Conservation (phyloP, 2,888 invertebrate genomes). For the Archips crataeganus region DNA sequence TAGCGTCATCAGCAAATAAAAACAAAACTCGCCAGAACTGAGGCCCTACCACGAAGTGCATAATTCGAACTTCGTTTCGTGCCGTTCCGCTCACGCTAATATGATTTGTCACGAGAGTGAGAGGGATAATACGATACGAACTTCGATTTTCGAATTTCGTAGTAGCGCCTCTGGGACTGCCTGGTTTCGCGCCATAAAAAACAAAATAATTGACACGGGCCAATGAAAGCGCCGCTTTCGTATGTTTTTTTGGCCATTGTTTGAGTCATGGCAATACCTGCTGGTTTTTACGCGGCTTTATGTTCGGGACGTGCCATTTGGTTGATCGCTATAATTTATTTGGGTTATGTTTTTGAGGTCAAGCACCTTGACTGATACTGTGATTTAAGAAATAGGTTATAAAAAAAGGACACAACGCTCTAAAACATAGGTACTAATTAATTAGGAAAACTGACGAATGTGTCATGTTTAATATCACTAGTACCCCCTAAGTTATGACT, state of each 20-base stretch:
- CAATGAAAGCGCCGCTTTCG: slow-evolving; percentile 25
- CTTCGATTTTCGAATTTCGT: no score
- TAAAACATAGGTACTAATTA: no score
- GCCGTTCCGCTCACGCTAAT: no score
- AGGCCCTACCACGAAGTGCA: no score
- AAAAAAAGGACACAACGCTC: neutral
- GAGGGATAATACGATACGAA: no score
- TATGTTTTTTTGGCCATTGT: slow-evolving; percentile 32
- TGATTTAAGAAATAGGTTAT: neutral
- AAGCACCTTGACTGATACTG: slow-evolving; percentile 6
- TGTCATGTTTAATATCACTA: no score
- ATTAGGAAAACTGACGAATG: no score
- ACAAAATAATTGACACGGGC: slow-evolving; percentile 1
- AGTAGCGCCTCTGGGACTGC: no score
- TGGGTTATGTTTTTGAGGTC: slow-evolving; percentile 32
- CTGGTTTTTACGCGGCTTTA: slow-evolving; percentile 30
- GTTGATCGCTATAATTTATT: slow-evolving; percentile 32
- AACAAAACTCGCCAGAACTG: neutral
- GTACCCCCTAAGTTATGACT: no score
- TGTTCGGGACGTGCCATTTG: slow-evolving; percentile 38
- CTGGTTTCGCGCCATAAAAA: slow-evolving; percentile 13
- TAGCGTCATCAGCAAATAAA: neutral
- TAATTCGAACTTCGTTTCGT: no score
- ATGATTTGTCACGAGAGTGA: no score
- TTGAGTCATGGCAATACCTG: slow-evolving; percentile 28